phyloP scores from a whole-genome alignment of 2,888 invertebrate species.

The Catocala fraxini region DNA sequence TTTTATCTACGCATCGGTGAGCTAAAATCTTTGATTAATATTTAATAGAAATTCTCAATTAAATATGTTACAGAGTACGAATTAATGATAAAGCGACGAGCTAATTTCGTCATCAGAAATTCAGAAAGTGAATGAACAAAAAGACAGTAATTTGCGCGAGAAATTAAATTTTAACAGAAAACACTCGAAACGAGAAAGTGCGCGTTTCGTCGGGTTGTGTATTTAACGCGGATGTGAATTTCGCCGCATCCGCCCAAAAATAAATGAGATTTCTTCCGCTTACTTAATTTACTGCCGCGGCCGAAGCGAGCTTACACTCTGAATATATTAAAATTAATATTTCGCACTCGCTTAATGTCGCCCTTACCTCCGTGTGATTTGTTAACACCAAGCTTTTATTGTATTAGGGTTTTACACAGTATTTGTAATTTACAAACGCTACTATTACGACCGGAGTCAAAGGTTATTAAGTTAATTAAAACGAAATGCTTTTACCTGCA shows the following conservation, averaged over 20 bases:
- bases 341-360: slow-evolving; percentile 77
- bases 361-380: slow-evolving; percentile 71
- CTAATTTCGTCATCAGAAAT: slow-evolving; percentile 77
- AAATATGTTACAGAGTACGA: slow-evolving; percentile 67
- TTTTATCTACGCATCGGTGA: slow-evolving; percentile 45
- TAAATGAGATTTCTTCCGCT: slow-evolving; percentile 87
- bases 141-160: slow-evolving; percentile 82
- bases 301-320: slow-evolving; percentile 73
- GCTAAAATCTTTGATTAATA: slow-evolving; percentile 66
- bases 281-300: slow-evolving; percentile 84
- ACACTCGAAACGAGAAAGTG: slow-evolving; percentile 79
- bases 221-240: slow-evolving; percentile 86
- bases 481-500: slow-evolving; percentile 46
- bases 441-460: slow-evolving; percentile 46
- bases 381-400: slow-evolving; percentile 71
- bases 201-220: slow-evolving; percentile 79
- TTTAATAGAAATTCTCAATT: slow-evolving; percentile 70
- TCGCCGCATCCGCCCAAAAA: slow-evolving; percentile 86
- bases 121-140: slow-evolving; percentile 82
- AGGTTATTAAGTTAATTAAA: slow-evolving; percentile 47
- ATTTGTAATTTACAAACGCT: slow-evolving; percentile 51
- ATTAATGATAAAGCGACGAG: slow-evolving; percentile 71
- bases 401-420: slow-evolving; percentile 57
- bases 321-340: slow-evolving; percentile 85
- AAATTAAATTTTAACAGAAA: slow-evolving; percentile 85